A percentile compares a stretch with the other conserved stretches of the same genome.
These are phyloP conservation scores for Apostichopus japonicus DNA, from an alignment of 35 echinoderm and acorn worm species.

Conservation along the genomic window DNA sequence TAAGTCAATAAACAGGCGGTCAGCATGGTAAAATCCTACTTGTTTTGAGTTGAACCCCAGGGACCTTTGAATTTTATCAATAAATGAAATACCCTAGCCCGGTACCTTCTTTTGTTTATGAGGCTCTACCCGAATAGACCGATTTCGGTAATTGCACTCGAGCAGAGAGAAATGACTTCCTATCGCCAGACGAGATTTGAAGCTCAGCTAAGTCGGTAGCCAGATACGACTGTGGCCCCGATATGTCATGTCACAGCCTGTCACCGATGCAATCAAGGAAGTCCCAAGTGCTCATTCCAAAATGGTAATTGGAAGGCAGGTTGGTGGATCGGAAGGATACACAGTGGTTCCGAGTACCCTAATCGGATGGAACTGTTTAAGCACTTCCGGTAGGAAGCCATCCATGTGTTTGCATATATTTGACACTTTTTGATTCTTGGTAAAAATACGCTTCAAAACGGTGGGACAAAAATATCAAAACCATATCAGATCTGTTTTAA, in stretches of 20 bases:
- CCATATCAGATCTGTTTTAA: too few relatives aligned
- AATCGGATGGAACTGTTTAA: not conserved
- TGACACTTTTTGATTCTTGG: too few relatives aligned
- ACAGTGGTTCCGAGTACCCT: not conserved
- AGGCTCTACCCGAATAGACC: too few relatives aligned
- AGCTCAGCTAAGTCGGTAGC: not conserved
- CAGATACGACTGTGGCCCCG: constrained; percentile 8
- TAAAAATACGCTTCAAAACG: too few relatives aligned
- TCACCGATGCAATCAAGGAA: constrained; percentile 48
- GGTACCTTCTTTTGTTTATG: too few relatives aligned
- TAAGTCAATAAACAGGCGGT: too few relatives aligned
- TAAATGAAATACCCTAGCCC: too few relatives aligned
- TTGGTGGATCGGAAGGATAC: not conserved
- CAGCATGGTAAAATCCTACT: too few relatives aligned
- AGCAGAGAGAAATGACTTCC: not conserved
- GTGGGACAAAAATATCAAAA: too few relatives aligned
- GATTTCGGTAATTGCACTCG: not conserved
- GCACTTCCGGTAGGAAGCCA: not conserved
- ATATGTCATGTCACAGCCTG: constrained; percentile 51
- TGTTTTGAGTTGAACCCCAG: too few relatives aligned
- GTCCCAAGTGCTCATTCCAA: constrained; percentile 17
- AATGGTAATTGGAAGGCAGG: constrained; percentile 21
- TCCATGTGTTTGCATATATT: too few relatives aligned
- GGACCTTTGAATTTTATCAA: too few relatives aligned
- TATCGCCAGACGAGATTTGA: not conserved